Evolutionary conservation across 1,140 invertebrate species (phyloP).

Genomic region (Microplitis mediator): DNA sequence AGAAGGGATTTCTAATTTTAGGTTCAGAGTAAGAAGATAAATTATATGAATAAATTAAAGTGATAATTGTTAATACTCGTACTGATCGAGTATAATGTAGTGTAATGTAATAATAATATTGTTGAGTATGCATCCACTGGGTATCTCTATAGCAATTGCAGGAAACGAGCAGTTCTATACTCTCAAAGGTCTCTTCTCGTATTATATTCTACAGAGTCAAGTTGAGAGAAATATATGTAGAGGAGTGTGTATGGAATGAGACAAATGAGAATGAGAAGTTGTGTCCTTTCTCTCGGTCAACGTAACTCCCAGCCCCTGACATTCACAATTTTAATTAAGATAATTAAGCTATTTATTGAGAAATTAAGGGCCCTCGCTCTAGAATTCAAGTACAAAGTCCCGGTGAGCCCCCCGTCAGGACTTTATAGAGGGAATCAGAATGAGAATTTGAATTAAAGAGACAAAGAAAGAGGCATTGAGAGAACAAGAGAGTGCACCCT

Average conservation of each 20-base stretch:
- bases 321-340: constrained; percentile 47
- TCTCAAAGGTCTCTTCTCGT: not conserved
- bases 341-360: constrained; percentile 51
- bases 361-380: constrained; percentile 27
- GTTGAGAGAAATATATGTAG: not conserved
- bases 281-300: constrained; percentile 14
- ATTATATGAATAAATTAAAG: not conserved
- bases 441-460: not conserved
- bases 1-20: not conserved
- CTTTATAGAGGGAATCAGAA: not conserved
- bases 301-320: constrained; percentile 3
- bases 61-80: too few relatives aligned
- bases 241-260: not conserved
- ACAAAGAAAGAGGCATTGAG: not conserved
- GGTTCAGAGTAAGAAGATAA: not conserved
- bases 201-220: constrained; percentile 7
- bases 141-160: not conserved
- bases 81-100: too few relatives aligned
- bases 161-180: constrained; percentile 31
- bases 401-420: not conserved
- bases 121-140: not conserved
- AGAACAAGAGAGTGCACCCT: not conserved
- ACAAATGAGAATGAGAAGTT: not conserved
- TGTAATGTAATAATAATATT: too few relatives aligned
- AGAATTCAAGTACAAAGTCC: constrained; percentile 30